Base-by-base conservation (phyloP, 1,140 invertebrate genomes). In the Caerostris darwini region DNA sequence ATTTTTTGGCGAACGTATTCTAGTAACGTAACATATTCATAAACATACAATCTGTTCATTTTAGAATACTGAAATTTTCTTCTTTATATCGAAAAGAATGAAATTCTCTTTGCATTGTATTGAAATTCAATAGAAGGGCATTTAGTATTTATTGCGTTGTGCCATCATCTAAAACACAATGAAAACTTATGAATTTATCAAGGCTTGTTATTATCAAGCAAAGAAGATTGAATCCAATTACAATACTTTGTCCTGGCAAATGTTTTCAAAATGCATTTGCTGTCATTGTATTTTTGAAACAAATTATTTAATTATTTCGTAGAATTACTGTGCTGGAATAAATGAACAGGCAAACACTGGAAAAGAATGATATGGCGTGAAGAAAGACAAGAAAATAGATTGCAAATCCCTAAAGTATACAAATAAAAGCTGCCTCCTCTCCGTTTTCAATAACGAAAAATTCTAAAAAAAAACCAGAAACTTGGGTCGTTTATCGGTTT, bases 281-380 rank as follows among this genome's bases (percentile, higher is more conserved):
- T 50, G 34, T 77, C 69, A 77, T 12, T 34, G 50, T 12, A 50
- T 34, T 34, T 50, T 4, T 19, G 34, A 77, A 50, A 77, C 50
- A 34, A 77, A 77, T 77, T 77, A 34, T 77, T 77, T 77, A 77
- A 77, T 77, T 77, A 77, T 77, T 77, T 77, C 69, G 10, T 12
- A 50, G 19, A 77, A 50, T 77, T 77, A 34, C 50, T 77, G 10
- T 34, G 34, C 69, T 7, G 12, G 14, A 77, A 12, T n/a, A n/a
- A 67, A 67, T 17, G 61, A 67, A 67, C 5, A 67, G n/a, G 69
- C 69, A 77, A 77, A 77, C 34, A 77, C 50, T 50, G 19, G 19
- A 50, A 12, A 77, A 12, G 69, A 34, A 77, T 77, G 34, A 50
- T 53, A 77, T 10, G 61, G n/a, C 14, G 19, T 5, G 69, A 77